A percentile compares a stretch with the other conserved stretches of the same genome.
These are phyloP conservation scores for Lasioglossum zephyrum DNA, from an alignment of 2,888 invertebrate genomes.

Conservation along the genomic window DNA sequence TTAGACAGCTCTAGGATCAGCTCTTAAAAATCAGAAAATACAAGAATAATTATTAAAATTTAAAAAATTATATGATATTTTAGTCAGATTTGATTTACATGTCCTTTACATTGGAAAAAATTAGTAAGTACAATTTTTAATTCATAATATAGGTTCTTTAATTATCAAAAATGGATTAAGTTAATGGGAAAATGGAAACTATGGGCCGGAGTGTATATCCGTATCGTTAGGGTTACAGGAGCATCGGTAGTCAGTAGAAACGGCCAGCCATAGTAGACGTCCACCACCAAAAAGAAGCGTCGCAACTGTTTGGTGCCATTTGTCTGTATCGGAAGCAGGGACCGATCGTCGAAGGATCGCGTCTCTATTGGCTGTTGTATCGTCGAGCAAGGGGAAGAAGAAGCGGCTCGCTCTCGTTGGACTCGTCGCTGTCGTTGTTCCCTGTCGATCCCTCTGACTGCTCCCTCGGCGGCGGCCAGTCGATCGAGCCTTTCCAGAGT, in stretches of 20 bases:
- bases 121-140: no score
- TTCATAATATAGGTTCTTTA: no score
- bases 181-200: no score
- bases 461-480: neutral
- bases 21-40: no score
- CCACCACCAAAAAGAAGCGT: neutral
- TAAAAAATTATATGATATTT: no score
- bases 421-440: conserved; percentile 5
- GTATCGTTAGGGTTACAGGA: neutral
- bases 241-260: neutral
- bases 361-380: neutral
- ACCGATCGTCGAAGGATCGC: neutral
- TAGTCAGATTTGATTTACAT: no score
- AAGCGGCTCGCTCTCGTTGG: neutral
- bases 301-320: no score
- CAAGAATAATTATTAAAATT: no score
- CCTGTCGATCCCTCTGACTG: conserved; percentile 4
- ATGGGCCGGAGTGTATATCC: no score
- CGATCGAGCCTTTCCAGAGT: conserved; percentile 16
- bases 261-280: neutral
- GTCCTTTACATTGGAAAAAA: no score
- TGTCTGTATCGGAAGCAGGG: neutral
- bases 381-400: neutral
- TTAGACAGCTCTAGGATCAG: no score
- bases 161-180: no score